These are phyloP conservation scores for Actinostola sp. DNA, from an alignment of 92 coral and sea anemone genomes.

Conservation along the genomic window DNA sequence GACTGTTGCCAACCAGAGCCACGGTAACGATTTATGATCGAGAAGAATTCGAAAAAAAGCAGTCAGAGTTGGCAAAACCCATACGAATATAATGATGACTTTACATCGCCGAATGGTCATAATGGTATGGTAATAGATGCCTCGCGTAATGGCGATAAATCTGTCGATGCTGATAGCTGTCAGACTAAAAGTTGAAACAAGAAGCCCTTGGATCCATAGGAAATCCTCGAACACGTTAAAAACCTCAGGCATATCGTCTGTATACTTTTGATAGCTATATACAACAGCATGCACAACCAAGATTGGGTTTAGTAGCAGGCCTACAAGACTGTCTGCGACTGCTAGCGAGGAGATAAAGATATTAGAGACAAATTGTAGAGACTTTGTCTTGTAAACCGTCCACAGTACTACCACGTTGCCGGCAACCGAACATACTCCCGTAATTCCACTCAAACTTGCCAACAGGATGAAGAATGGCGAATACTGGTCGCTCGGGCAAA, in stretches of 20 bases:
- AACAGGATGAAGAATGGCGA: conserved; percentile 43
- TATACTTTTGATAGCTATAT: conserved; percentile 46
- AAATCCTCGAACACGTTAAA: conserved; percentile 45
- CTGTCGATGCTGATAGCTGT: conserved; percentile 67
- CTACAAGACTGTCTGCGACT: conserved; percentile 63
- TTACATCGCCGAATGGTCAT: conserved; percentile 50
- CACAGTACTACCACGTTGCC: conserved; percentile 65
- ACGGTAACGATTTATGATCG: conserved; percentile 33
- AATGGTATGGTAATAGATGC: conserved; percentile 43
- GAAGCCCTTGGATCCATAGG: conserved; percentile 47
- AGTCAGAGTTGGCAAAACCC: conserved; percentile 51
- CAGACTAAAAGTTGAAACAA: conserved; percentile 56
- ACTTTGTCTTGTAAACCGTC: conserved; percentile 49
- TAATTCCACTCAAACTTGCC: conserved; percentile 39
- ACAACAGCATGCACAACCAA: conserved; percentile 21
- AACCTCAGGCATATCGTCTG: conserved; percentile 31
- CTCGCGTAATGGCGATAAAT: conserved; percentile 49
- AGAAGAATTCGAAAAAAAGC: conserved; percentile 40
- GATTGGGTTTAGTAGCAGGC: conserved; percentile 64
- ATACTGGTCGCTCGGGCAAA: conserved; percentile 4
- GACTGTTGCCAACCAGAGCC: conserved; percentile 51
- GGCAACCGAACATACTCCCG: conserved; percentile 50
- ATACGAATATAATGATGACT: conserved; percentile 32
- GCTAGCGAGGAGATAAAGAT: conserved; percentile 66
- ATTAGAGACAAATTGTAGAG: conserved; percentile 65